These are phyloP conservation scores for Propithecus perrieri DNA, from an alignment of 2,797 vertebrate genomes.

Conservation along the genomic window DNA sequence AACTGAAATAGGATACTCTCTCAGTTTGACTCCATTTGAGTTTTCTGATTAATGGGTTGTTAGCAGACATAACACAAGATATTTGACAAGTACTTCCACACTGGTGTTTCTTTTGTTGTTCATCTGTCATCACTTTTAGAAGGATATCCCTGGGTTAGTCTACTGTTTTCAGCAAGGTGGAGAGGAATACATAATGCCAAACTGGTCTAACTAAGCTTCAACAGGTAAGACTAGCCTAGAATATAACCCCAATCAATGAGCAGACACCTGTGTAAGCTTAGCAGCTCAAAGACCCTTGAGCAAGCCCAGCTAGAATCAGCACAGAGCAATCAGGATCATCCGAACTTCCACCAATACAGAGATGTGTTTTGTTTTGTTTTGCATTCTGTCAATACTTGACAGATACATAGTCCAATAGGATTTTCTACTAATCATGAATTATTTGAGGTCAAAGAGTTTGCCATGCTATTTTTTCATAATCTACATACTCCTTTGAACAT, in stretches of 20 bases:
- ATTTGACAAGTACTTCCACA: background rate
- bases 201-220: background rate
- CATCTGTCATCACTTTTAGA: background rate
- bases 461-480: background rate
- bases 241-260: background rate
- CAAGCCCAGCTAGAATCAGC: background rate
- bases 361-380: background rate
- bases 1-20: background rate
- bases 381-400: background rate
- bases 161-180: background rate
- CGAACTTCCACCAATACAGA: background rate
- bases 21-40: background rate
- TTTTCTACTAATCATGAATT: background rate
- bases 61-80: background rate
- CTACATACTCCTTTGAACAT: background rate
- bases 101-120: background rate
- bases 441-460: background rate
- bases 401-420: background rate
- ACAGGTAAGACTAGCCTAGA: background rate
- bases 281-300: background rate
- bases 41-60: background rate
- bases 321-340: background rate
- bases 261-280: background rate
- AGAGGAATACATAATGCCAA: background rate
- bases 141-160: background rate